phyloP scores from a whole-genome alignment of 92 coral and sea anemone genomes.

The Chrysogorgia sp. region DNA sequence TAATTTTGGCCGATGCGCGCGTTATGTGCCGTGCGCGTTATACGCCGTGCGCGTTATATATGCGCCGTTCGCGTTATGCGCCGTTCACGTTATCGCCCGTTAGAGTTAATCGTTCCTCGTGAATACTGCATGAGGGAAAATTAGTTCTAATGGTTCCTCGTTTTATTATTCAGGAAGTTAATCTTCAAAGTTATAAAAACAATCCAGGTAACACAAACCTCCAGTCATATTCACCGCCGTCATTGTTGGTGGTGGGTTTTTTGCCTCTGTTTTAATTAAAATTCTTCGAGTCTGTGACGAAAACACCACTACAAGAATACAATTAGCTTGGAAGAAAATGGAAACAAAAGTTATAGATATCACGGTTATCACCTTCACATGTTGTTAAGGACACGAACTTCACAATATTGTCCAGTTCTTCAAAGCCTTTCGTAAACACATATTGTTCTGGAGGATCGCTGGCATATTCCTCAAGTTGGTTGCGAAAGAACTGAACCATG shows the following conservation, averaged over 20 bases:
- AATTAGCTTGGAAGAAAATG: neutral
- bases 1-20: no score
- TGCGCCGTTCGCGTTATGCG: no score
- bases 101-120: no score
- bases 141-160: no score
- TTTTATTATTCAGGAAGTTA: no score
- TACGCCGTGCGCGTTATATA: no score
- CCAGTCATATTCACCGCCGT: neutral
- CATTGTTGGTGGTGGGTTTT: constrained; percentile 18
- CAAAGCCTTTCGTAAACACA: constrained; percentile 24
- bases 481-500: constrained; percentile 8
- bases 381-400: constrained; percentile 9
- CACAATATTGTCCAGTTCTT: constrained; percentile 21
- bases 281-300: no score
- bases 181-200: no score
- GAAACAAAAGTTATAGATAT: neutral
- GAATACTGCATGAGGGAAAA: no score
- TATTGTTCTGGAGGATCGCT: constrained; percentile 39
- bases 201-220: neutral
- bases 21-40: no score
- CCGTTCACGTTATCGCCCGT: no score
- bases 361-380: constrained; percentile 14
- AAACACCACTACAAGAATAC: neutral
- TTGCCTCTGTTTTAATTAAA: constrained; percentile 14
- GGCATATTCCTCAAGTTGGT: constrained; percentile 21